These are phyloP conservation scores for Lycocorax pyrrhopterus DNA, from an alignment of 2,113 vertebrate genomes.

Conservation along the genomic window DNA sequence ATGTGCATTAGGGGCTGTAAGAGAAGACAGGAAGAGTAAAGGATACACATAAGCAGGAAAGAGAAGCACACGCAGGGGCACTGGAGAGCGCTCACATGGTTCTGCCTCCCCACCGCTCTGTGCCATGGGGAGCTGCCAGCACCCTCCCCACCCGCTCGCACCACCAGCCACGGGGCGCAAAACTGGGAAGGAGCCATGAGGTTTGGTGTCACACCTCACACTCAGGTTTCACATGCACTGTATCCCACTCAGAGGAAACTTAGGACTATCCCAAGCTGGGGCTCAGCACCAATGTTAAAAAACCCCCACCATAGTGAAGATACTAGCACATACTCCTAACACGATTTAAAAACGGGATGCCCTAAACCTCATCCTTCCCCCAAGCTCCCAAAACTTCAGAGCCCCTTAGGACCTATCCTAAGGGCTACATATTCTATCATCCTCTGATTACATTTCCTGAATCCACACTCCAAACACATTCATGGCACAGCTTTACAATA, in stretches of 20 bases:
- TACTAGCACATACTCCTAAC: neutral
- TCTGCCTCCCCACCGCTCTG: neutral
- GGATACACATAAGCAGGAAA: neutral
- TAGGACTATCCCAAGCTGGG: neutral
- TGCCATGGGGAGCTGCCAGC: fast-evolving
- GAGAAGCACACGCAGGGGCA: fast-evolving
- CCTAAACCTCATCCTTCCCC: neutral
- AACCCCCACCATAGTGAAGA: neutral
- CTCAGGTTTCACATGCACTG: neutral
- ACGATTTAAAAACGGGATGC: neutral
- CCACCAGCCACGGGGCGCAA: fast-evolving
- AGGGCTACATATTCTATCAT: too few species aligned
- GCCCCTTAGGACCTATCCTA: neutral
- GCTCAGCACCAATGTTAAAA: neutral
- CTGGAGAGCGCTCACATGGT: fast-evolving
- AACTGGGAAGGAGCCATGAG: fast-evolving
- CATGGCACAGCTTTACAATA: neutral
- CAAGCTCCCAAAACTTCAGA: neutral
- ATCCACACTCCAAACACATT: neutral
- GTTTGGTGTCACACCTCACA: neutral
- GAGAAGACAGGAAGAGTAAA: neutral
- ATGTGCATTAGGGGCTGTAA: conserved; percentile 41
- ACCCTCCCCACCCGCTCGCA: fast-evolving
- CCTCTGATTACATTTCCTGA: neutral
- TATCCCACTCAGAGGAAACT: neutral